Evolutionary conservation across 1,140 invertebrate genomes (phyloP).

Genomic region (Neuroterus valhalla): DNA sequence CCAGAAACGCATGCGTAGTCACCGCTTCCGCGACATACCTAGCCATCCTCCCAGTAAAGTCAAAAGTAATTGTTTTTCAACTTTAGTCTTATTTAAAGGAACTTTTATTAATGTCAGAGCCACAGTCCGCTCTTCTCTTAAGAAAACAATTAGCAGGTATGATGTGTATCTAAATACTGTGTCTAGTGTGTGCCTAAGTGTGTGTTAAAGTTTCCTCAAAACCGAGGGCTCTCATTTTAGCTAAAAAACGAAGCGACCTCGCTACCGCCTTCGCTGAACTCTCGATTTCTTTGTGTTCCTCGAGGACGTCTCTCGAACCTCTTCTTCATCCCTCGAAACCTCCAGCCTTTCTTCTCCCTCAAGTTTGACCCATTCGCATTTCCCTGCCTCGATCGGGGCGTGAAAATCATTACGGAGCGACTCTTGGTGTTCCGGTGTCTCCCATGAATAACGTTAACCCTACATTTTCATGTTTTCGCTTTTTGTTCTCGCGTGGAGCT

Average conservation of each 20-base stretch:
- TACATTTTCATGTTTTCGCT: conserved; percentile 44
- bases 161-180: conserved; percentile 41
- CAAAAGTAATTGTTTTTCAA: conserved; percentile 74
- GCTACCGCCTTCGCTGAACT: conserved; percentile 50
- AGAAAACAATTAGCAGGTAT: conserved; percentile 96
- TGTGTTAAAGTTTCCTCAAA: conserved; percentile 46
- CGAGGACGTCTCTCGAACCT: not conserved
- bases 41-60: conserved; percentile 73
- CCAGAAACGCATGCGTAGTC: conserved; percentile 68
- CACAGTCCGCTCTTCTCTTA: conserved; percentile 94
- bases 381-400: conserved; percentile 61
- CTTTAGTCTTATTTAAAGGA: conserved; percentile 74
- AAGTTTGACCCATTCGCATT: conserved; percentile 35
- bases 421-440: conserved; percentile 57
- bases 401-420: conserved; percentile 72
- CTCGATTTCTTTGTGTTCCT: conserved; percentile 45
- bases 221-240: conserved; percentile 58
- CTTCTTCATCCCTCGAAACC: not conserved
- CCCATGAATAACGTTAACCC: conserved; percentile 61
- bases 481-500: conserved; percentile 13
- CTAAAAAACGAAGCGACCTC: conserved; percentile 61
- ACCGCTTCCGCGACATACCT: conserved; percentile 71
- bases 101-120: conserved; percentile 91
- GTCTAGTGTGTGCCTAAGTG: conserved; percentile 39
- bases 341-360: not conserved